Base-by-base conservation (phyloP, 1,140 invertebrate species). In the Bombus superbus region DNA sequence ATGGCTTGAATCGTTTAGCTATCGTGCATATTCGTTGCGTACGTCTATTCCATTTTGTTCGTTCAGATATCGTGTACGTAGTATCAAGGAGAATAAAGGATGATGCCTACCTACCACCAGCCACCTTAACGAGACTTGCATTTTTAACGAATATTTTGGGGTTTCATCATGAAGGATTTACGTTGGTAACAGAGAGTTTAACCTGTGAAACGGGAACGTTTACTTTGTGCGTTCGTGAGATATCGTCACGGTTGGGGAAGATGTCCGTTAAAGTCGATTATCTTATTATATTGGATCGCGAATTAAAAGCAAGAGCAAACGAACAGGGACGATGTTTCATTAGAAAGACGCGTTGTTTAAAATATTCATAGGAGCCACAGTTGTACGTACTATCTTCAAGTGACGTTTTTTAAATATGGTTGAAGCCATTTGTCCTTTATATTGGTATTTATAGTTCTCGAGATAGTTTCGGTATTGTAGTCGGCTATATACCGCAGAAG, bases 81-180 rank as follows among this genome's bases (percentile, higher is more conserved):
- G 40, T 10, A n/a, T 42, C 40, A 15, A 42, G 28, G 4, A 72
- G 40, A 42, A 42, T 72, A 28, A 72, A 28, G 32, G 11, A 57
- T 22, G 5, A 15, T 22, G 47, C 47, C 47, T 53, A 53, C 6
- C 32, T 22, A 32, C 11, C 32, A 32, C 32, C 32, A 9, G 15
- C 42, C 18, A 18, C 18, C 18, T 74, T 57, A 75, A 75, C 28
- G 32, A 75, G 44, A 75, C 5, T 38, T 57, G 47, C 44, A 75
- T 75, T 75, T 57, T 35, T 75, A 75, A 75, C 28, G 32, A 75
- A 75, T 53, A 47, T 75, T 75, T 66, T 35, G 15, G 32, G 2
- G 2, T 66, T 22, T 35, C 8, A 66, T 18, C 6, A 0, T 15
- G 28, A 22, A 15, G n/a, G 13, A n/a, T 74, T 74, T 32, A 53